Evolutionary conservation across 2,797 vertebrate species (phyloP).

Genomic region (Leuciscus waleckii): DNA sequence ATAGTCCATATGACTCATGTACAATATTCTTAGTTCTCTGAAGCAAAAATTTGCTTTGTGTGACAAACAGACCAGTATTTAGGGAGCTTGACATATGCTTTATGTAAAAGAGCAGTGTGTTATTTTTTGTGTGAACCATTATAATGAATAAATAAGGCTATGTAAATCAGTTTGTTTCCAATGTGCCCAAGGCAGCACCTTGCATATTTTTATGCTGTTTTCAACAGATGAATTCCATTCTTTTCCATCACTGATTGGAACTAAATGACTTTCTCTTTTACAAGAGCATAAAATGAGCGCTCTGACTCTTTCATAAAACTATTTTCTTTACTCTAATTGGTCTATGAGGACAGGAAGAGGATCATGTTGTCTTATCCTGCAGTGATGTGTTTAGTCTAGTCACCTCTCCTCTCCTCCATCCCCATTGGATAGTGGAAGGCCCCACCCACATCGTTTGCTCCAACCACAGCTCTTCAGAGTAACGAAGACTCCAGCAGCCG

Average conservation of each 20-base stretch:
- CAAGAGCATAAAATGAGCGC: not conserved
- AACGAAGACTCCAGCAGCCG: slow-evolving; percentile 46
- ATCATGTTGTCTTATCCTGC: slow-evolving; percentile 53
- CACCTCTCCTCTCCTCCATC: slow-evolving; percentile 55
- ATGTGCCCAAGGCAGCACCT: not conserved
- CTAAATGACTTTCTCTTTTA: not conserved
- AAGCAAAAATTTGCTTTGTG: not conserved
- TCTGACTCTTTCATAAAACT: not conserved
- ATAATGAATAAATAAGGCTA: not conserved
- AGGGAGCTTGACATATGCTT: not conserved
- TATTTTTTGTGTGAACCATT: not conserved
- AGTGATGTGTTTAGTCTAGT: slow-evolving; percentile 58
- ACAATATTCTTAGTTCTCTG: not conserved
- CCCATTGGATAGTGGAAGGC: slow-evolving; percentile 40
- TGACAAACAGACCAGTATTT: not conserved
- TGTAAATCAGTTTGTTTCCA: not conserved
- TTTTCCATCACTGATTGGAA: not conserved
- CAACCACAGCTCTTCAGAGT: slow-evolving; percentile 61
- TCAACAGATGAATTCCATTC: not conserved
- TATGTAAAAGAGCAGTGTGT: not conserved
- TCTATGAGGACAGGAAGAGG: slow-evolving; percentile 45
- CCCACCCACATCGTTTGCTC: slow-evolving; percentile 53
- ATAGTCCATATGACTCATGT: not conserved
- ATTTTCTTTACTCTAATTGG: not conserved
- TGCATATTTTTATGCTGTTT: not conserved